phyloP scores from a whole-genome alignment of 2,888 invertebrate genomes.

The Plebejus anna region DNA sequence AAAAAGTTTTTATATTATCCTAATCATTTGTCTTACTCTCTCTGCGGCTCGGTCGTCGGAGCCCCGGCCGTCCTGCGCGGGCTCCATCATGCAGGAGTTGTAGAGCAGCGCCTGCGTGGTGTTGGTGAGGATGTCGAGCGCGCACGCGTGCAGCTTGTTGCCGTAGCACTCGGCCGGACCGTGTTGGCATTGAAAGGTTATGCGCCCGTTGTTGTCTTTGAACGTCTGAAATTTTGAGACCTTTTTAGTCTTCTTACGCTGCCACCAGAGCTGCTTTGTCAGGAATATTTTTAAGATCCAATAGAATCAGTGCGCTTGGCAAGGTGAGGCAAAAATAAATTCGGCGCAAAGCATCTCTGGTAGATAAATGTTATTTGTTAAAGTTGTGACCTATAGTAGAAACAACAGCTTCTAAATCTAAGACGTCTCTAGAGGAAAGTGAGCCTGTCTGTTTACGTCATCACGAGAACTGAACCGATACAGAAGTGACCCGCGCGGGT shows the following conservation, averaged over 20 bases:
- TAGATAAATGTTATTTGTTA: too few species aligned
- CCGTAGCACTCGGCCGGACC: conserved; percentile 86
- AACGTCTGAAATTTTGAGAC: conserved; percentile 44
- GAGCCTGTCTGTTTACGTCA: neutral
- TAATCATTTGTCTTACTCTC: conserved; percentile 31
- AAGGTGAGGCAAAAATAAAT: too few species aligned
- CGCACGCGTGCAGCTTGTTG: conserved; percentile 90
- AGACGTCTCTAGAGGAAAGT: too few species aligned
- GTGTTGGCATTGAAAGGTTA: conserved; percentile 86
- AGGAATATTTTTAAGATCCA: neutral
- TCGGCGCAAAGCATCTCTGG: neutral
- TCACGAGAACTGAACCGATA: neutral
- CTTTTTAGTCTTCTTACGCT: too few species aligned
- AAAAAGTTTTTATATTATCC: too few species aligned
- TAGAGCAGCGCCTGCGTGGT: conserved; percentile 78
- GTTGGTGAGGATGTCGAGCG: conserved; percentile 81
- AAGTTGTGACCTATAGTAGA: neutral
- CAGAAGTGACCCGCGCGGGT: too few species aligned
- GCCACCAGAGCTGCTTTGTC: neutral
- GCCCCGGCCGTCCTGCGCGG: conserved; percentile 26
- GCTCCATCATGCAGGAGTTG: conserved; percentile 84
- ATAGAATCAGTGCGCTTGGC: neutral
- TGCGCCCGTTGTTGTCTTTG: conserved; percentile 37
- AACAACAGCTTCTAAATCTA: too few species aligned
- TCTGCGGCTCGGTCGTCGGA: conserved; percentile 41